Evolutionary conservation across 2,888 invertebrate species (phyloP), one percentile per base, ranked within the genome.

Genomic region (Tetragonisca angustula): DNA sequence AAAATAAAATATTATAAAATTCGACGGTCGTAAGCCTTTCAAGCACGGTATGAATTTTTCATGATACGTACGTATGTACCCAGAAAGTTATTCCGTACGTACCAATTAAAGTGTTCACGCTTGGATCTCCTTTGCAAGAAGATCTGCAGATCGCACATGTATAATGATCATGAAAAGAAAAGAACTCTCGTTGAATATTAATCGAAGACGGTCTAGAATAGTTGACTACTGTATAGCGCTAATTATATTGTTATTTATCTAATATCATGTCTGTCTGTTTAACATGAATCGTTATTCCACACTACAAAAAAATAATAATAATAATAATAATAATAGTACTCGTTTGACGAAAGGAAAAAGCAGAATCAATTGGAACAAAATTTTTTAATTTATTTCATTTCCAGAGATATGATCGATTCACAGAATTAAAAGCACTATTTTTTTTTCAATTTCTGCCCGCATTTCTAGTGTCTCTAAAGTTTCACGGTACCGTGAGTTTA

Each of bases 91-190:
- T 77, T 82, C 88, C 65, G 70, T 56, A 86, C 81, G 67, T 84
- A 78, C 88, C 86, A 88, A 88, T 88, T 88, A 88, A 86, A 70
- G 79, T 80, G 86, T 86, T 88, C 88, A 88, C 88, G 88, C 84
- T 88, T 80, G 88, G 76, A 84, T 86, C 84, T 86, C 81, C 75
- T 62, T 79, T 78, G 36, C 78, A 70, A 65, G 56, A 65, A 76
- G 86, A 88, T 86, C 77, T 54, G 65, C 68, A 62, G 81, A 87
- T 86, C 83, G 76, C 86, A 68, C 69, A 73, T 81, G 81, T 67
- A n/a, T 71, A 77, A 59, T 75, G 74, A 61, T 56, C 32, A 61
- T 75, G 65, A 73, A 76, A 71, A 68, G 24, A 50, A 78, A 78
- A 74, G 72, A 52, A 52, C 76, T 76, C 75, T 74, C 62, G 79